phyloP scores from a whole-genome alignment of 2,113 vertebrate genomes.

The Hippocampus comes region DNA sequence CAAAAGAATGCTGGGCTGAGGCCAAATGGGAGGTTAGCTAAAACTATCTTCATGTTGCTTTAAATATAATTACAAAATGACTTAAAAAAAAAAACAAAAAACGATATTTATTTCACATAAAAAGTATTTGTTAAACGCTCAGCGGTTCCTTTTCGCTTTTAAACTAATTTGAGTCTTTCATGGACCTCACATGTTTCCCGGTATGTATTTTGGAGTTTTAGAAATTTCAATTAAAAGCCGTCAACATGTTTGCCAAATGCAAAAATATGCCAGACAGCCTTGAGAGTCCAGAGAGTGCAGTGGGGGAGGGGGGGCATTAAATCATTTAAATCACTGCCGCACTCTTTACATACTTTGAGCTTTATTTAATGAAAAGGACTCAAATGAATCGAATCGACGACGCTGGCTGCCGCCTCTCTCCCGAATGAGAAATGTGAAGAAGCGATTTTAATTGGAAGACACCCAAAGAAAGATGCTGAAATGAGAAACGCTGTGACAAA shows the following conservation, averaged over 20 bases:
- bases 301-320: conserved; percentile 6
- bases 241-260: neutral
- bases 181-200: neutral
- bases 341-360: conserved; percentile 17
- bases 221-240: neutral
- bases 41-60: neutral
- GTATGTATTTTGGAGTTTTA: neutral
- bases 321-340: conserved; percentile 32
- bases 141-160: neutral
- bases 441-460: neutral
- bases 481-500: neutral
- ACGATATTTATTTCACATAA: too few relatives aligned
- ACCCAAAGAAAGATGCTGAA: neutral
- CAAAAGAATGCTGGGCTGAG: neutral
- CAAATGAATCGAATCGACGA: neutral
- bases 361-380: neutral
- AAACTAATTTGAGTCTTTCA: neutral
- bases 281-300: conserved; percentile 39
- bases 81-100: too few relatives aligned
- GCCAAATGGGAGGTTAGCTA: neutral
- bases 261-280: neutral
- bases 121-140: neutral
- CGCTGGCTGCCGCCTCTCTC: neutral
- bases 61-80: neutral
- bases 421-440: neutral